These are phyloP conservation scores for Theretra japonica DNA, from an alignment of 2,888 invertebrate species.

Conservation along the genomic window DNA sequence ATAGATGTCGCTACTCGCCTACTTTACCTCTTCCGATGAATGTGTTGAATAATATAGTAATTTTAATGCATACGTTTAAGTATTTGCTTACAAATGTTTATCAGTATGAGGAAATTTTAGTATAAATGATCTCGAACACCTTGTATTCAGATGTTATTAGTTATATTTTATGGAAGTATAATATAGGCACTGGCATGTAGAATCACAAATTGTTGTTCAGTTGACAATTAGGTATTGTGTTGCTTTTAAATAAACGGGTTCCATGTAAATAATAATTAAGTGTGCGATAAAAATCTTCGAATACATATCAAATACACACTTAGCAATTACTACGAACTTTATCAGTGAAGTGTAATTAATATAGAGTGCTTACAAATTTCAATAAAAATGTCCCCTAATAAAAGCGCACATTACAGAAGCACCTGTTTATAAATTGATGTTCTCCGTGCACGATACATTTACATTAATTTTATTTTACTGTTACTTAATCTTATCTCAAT, in stretches of 20 bases:
- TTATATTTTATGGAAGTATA: no score
- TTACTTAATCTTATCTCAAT: slow-evolving; percentile 30
- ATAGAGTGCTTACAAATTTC: not conserved
- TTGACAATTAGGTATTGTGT: no score
- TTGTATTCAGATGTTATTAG: not conserved
- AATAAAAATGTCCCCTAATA: not conserved
- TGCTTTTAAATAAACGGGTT: no score
- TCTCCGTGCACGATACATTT: slow-evolving; percentile 5
- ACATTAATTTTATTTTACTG: slow-evolving; percentile 28
- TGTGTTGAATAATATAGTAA: slow-evolving; percentile 15
- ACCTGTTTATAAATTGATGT: slow-evolving; percentile 14
- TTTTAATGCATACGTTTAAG: slow-evolving; percentile 7
- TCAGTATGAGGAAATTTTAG: slow-evolving; percentile 22
- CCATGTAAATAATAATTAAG: no score
- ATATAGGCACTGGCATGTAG: not conserved
- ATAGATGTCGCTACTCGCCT: slow-evolving; percentile 36
- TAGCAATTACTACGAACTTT: not conserved
- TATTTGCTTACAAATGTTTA: slow-evolving; percentile 8
- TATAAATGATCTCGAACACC: slow-evolving; percentile 2
- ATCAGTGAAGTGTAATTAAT: not conserved
- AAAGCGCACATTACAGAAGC: not conserved
- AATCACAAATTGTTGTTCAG: not conserved
- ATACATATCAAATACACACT: not conserved
- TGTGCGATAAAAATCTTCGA: not conserved
- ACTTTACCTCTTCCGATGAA: slow-evolving; percentile 3